These are phyloP conservation scores for Drosophila borborema DNA, from an alignment of 2,888 invertebrate species.

Conservation along the genomic window DNA sequence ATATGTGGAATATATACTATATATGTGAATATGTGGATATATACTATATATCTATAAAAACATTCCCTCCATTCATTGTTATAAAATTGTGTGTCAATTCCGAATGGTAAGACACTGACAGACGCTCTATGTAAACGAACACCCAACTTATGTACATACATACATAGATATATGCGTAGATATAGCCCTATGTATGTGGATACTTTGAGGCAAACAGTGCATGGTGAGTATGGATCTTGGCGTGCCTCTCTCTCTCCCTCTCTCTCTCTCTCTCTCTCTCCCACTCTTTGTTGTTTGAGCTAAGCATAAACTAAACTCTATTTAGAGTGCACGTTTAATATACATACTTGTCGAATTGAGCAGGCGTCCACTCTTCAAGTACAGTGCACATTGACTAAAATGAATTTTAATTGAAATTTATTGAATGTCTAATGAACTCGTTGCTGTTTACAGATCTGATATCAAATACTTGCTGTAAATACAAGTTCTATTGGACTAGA, in stretches of 20 bases:
- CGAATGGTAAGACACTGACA: neutral
- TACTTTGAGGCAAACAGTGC: slow-evolving; percentile 19
- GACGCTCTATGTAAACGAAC: neutral
- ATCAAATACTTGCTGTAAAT: neutral
- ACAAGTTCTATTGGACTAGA: neutral
- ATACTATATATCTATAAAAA: neutral
- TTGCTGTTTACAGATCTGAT: neutral
- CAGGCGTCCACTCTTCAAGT: slow-evolving; percentile 6
- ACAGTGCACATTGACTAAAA: neutral
- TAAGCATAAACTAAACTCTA: slow-evolving; percentile 26
- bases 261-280: no score
- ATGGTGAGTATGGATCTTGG: slow-evolving; percentile 37
- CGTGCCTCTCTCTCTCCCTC: neutral
- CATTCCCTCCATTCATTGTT: slow-evolving; percentile 18
- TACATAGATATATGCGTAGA: neutral
- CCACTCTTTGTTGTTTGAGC: slow-evolving; percentile 8
- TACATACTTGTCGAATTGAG: slow-evolving; percentile 12
- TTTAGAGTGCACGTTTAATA: slow-evolving; percentile 25
- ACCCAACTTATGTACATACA: neutral
- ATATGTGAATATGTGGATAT: neutral
- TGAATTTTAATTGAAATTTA: neutral
- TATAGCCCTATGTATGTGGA: neutral
- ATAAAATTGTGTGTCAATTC: slow-evolving; percentile 20
- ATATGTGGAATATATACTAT: no score
- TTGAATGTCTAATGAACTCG: neutral